A percentile compares a stretch with the other conserved stretches of the same genome.
These are phyloP conservation scores for Pedionomus torquatus DNA, from an alignment of 2,113 vertebrate genomes.

Conservation along the genomic window DNA sequence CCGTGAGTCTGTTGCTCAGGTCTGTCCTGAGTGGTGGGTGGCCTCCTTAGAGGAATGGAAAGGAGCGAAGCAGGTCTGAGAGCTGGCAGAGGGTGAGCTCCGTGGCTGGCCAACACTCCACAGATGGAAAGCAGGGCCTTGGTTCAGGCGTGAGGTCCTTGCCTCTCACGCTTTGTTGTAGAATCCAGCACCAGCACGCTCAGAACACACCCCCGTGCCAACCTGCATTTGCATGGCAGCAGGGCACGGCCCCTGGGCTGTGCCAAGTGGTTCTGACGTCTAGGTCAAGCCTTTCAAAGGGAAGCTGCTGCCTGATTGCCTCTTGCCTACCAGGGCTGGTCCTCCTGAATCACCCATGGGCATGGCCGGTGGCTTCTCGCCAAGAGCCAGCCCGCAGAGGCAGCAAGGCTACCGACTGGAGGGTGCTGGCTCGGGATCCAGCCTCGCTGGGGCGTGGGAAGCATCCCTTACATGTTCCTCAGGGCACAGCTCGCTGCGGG, in stretches of 20 bases:
- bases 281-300: background rate
- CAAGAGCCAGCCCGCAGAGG: background rate
- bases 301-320: background rate
- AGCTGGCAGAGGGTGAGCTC: background rate
- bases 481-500: accelerated
- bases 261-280: background rate
- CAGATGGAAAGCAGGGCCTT: background rate
- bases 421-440: background rate
- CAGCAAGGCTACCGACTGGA: background rate
- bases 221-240: background rate
- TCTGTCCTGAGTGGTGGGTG: background rate
- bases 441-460: background rate
- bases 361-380: accelerated
- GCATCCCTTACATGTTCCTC: background rate
- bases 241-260: background rate
- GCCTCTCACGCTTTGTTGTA: background rate
- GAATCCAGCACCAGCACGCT: accelerated
- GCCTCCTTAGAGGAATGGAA: accelerated
- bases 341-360: background rate
- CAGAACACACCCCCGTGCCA: accelerated
- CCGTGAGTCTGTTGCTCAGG: background rate
- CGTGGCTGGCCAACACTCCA: accelerated
- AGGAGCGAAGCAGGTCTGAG: background rate
- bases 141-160: too few relatives aligned
- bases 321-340: background rate